A percentile compares a stretch with the other conserved stretches of the same genome.
Conservation (phyloP, 2,888 invertebrate genomes). For the Drosophila nigritarsus region DNA sequence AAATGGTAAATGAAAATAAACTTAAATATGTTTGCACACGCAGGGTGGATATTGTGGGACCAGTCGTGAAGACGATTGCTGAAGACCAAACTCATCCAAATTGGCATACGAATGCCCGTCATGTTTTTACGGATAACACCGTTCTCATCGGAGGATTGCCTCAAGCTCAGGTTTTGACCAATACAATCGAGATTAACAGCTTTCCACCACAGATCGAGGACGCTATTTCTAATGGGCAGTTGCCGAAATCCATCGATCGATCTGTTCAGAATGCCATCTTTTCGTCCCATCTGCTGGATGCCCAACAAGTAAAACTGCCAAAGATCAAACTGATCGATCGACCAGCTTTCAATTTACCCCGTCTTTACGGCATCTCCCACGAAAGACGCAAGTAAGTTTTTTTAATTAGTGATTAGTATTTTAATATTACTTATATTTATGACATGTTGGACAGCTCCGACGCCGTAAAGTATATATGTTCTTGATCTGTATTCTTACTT, state of each 20-base stretch:
- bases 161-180: slow-evolving; percentile 93
- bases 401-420: not conserved
- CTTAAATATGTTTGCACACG: not conserved
- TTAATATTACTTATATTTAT: not conserved
- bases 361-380: slow-evolving; percentile 91
- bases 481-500: not conserved
- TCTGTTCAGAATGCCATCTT: slow-evolving; percentile 88
- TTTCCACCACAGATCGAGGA: slow-evolving; percentile 88
- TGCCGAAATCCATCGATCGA: slow-evolving; percentile 86
- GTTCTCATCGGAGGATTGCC: slow-evolving; percentile 90
- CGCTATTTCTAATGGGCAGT: slow-evolving; percentile 85
- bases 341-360: slow-evolving; percentile 90
- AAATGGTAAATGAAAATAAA: not conserved
- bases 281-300: slow-evolving; percentile 90
- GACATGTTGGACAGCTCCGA: not conserved
- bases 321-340: slow-evolving; percentile 89
- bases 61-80: slow-evolving; percentile 72
- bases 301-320: slow-evolving; percentile 91
- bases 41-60: slow-evolving; percentile 59
- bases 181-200: slow-evolving; percentile 88
- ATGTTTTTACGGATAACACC: slow-evolving; percentile 87
- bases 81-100: slow-evolving; percentile 88
- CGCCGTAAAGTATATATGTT: not conserved
- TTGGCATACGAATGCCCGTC: slow-evolving; percentile 88
- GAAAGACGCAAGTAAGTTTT: slow-evolving; percentile 88